Evolutionary conservation across 2,113 vertebrate genomes (phyloP).

Genomic region (Alouatta palliata): DNA sequence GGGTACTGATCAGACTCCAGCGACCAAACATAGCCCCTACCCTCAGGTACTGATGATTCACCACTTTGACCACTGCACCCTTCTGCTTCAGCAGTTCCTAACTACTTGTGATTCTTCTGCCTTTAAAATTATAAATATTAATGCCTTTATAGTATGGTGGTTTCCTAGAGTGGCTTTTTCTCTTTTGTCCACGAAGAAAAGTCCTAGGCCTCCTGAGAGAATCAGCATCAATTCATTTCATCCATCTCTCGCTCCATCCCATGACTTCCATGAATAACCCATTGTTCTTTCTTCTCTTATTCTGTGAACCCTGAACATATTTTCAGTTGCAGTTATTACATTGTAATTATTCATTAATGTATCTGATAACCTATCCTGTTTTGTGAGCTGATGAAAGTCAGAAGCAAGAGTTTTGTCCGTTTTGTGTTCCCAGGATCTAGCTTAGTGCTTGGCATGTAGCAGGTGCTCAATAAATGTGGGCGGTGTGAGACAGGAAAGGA

Average conservation of each 20-base stretch:
- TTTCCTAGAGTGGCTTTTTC: neutral
- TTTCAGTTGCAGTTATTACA: neutral
- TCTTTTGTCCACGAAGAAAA: neutral
- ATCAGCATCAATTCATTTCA: neutral
- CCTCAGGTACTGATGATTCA: neutral
- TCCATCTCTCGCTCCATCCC: neutral
- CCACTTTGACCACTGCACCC: neutral
- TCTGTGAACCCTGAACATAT: neutral
- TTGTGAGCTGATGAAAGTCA: neutral
- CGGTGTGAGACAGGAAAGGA: fast-evolving
- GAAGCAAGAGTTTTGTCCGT: neutral
- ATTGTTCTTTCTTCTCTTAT: neutral
- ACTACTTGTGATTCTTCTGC: neutral
- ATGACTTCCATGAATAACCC: neutral
- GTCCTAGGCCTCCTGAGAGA: neutral
- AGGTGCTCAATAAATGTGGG: neutral
- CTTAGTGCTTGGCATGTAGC: neutral
- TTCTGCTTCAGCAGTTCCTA: neutral
- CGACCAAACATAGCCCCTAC: neutral
- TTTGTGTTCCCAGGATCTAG: neutral
- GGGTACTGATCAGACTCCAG: neutral
- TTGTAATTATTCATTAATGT: neutral
- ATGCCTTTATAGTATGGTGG: neutral
- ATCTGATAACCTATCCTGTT: neutral
- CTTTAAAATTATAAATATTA: neutral